Conservation (phyloP, 2,797 vertebrate species). For the Hoplostethus atlanticus region DNA sequence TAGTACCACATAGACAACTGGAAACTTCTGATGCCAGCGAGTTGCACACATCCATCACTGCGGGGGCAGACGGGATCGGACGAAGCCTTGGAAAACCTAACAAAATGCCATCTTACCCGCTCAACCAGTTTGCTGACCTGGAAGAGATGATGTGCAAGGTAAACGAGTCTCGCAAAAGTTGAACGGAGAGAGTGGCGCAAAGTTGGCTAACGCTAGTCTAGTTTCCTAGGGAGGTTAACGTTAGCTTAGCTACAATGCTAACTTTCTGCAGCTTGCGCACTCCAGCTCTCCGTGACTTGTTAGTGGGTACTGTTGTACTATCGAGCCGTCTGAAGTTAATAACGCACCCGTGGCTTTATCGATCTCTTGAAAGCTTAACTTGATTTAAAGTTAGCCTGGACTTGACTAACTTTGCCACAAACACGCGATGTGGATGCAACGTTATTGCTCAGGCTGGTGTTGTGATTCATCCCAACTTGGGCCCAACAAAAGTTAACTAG, state of each 20-base stretch:
- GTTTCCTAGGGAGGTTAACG: slow-evolving; percentile 1
- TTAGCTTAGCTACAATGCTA: slow-evolving; percentile 56
- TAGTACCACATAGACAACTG: slow-evolving; percentile 41
- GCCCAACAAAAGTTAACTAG: slow-evolving; percentile 7
- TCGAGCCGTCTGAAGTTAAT: too few relatives aligned
- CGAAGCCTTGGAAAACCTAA: slow-evolving; percentile 22
- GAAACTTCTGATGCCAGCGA: slow-evolving; percentile 72
- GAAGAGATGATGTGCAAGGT: slow-evolving; percentile 80
- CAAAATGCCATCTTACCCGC: slow-evolving; percentile 73
- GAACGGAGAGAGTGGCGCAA: slow-evolving; percentile 24
- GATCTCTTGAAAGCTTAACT: neutral
- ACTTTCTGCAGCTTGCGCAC: slow-evolving; percentile 1
- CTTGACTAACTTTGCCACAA: slow-evolving; percentile 1
- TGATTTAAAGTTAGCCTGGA: neutral
- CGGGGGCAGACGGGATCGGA: slow-evolving; percentile 56
- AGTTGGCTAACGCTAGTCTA: slow-evolving; percentile 43
- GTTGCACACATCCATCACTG: slow-evolving; percentile 40
- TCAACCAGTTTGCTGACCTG: slow-evolving; percentile 70
- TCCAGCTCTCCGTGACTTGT: neutral
- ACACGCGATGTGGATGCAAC: neutral
- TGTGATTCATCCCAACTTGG: neutral
- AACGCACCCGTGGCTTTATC: neutral
- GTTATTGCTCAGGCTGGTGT: neutral
- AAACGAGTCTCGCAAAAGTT: slow-evolving; percentile 53
- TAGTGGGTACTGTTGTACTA: too few relatives aligned